phyloP scores from a whole-genome alignment of 1,140 invertebrate species.

The Trichogramma pretiosum region DNA sequence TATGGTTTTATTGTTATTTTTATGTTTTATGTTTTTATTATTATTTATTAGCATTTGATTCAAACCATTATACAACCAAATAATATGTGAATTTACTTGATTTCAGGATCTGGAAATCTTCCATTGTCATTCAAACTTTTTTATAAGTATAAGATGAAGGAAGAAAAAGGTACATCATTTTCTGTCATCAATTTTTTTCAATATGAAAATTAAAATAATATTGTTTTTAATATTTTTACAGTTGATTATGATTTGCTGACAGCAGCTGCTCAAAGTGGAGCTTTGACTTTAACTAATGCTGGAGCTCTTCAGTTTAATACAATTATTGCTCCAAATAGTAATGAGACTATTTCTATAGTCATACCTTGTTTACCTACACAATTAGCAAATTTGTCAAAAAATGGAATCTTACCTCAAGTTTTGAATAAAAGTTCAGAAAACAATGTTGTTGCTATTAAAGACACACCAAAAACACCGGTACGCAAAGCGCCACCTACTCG shows the following conservation, averaged over 20 bases:
- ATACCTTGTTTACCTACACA: constrained; percentile 35
- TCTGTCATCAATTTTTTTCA: no score
- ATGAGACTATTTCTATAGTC: constrained; percentile 41
- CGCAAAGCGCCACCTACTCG: constrained; percentile 12
- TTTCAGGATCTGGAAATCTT: no score
- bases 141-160: no score
- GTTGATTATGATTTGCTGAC: constrained; percentile 6
- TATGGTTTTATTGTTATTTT: no score
- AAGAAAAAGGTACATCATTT: no score
- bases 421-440: constrained; percentile 4
- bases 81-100: no score
- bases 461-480: constrained; percentile 2
- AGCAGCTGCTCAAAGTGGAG: constrained; percentile 16
- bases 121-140: no score
- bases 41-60: no score
- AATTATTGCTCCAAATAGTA: constrained; percentile 33
- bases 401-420: constrained; percentile 2
- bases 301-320: constrained; percentile 36
- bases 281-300: constrained; percentile 28
- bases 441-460: constrained; percentile 15
- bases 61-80: no score
- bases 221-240: no score
- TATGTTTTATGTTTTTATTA: no score
- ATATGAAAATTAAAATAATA: no score
- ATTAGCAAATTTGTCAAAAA: constrained; percentile 24